These are phyloP conservation scores for Metellina segmentata DNA, from an alignment of 2,888 invertebrate species.

Conservation along the genomic window DNA sequence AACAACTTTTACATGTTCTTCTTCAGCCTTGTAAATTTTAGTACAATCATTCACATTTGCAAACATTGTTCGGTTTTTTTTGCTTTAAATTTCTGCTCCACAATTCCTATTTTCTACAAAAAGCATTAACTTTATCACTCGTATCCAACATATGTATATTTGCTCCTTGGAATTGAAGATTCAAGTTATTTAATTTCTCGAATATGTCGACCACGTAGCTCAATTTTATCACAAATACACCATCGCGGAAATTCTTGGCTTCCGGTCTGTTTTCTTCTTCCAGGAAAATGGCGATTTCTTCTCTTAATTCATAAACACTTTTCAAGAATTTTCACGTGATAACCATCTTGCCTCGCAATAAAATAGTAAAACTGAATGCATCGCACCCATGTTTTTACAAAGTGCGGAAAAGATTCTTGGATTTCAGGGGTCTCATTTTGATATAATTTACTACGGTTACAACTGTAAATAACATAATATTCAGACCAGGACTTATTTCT, in stretches of 20 bases:
- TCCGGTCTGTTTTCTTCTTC: neutral
- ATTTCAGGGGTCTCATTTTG: conserved; percentile 26
- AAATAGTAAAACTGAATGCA: too few relatives aligned
- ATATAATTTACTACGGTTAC: conserved; percentile 37
- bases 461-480: conserved; percentile 13
- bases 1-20: too few relatives aligned
- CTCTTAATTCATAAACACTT: too few relatives aligned
- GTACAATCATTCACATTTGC: neutral
- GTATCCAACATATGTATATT: neutral
- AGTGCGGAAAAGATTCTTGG: too few relatives aligned
- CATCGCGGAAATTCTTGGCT: neutral
- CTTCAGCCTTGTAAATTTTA: too few relatives aligned
- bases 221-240: conserved; percentile 23
- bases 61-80: neutral
- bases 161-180: conserved; percentile 16
- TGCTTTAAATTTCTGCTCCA: conserved; percentile 69
- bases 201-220: conserved; percentile 25
- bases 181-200: conserved; percentile 30
- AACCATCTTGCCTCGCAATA: too few relatives aligned
- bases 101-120: conserved; percentile 64
- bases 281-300: too few relatives aligned
- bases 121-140: conserved; percentile 48
- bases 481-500: conserved; percentile 21
- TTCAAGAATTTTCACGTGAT: too few relatives aligned
- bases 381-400: too few relatives aligned